Conservation (phyloP, 2,888 invertebrate species). For the Heteromyza rotundicornis region DNA sequence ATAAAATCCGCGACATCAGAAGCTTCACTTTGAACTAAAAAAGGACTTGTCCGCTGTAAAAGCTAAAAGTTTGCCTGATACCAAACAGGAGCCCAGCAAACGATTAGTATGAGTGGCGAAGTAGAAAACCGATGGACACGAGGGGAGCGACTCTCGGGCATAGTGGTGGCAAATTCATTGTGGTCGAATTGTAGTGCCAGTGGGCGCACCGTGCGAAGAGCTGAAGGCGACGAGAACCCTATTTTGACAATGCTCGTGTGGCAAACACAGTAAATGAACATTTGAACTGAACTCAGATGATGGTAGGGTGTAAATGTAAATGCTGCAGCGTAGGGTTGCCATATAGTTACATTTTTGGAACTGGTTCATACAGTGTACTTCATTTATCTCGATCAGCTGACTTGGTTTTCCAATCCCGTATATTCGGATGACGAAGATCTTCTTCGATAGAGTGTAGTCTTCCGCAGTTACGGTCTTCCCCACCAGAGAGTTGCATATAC, state of each 20-base stretch:
- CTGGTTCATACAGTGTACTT: no score
- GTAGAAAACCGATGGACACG: no score
- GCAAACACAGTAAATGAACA: slow-evolving; percentile 8
- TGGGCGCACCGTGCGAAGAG: neutral
- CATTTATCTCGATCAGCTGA: no score
- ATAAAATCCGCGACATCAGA: neutral
- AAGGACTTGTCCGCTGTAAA: neutral
- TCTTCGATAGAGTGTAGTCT: no score
- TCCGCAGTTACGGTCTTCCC: no score
- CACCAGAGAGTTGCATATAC: neutral
- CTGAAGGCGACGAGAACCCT: neutral
- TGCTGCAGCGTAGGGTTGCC: neutral
- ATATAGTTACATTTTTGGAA: neutral
- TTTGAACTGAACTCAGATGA: slow-evolving; percentile 12
- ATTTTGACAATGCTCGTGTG: neutral
- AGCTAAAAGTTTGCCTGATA: neutral
- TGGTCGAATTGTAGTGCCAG: neutral
- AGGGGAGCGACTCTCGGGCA: no score
- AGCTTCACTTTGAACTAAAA: no score
- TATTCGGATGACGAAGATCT: no score
- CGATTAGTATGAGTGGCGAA: neutral
- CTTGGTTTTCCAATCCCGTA: no score
- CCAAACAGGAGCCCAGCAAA: neutral
- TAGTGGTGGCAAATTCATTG: no score
- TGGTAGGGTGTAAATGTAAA: neutral